Evolutionary conservation across 1,140 invertebrate species (phyloP).

Genomic region (Cyrtorhinus lividipennis): DNA sequence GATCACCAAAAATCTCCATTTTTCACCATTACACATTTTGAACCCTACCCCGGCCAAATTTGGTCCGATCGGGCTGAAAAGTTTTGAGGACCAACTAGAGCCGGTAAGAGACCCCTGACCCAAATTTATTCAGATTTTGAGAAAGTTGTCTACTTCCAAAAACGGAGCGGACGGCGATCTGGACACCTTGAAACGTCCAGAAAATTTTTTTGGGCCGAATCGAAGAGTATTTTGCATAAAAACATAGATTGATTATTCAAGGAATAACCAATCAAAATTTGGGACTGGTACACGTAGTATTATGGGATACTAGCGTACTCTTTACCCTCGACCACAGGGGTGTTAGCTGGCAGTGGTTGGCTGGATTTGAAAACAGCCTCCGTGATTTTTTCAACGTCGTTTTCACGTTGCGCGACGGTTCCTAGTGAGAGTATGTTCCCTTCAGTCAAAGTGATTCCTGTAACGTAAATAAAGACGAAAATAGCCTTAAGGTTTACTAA

Average conservation of each 20-base stretch:
- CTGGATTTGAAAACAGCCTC: conserved; percentile 51
- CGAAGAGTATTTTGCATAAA: not conserved
- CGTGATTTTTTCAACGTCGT: conserved; percentile 28
- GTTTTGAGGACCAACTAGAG: no score
- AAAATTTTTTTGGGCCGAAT: not conserved
- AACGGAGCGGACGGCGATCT: no score
- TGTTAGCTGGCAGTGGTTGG: conserved; percentile 41
- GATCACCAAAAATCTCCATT: no score
- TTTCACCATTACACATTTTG: no score
- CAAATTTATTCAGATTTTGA: no score
- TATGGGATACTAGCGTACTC: not conserved
- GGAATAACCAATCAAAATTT: not conserved
- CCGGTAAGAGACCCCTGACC: no score
- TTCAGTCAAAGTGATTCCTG: not conserved
- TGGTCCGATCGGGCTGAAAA: no score
- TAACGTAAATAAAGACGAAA: no score
- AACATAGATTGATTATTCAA: not conserved
- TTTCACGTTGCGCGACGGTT: not conserved
- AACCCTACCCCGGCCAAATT: no score
- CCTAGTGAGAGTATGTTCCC: not conserved
- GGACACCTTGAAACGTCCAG: not conserved
- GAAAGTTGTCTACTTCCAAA: no score
- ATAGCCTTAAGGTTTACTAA: no score
- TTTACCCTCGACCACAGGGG: conserved; percentile 48
- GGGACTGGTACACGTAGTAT: not conserved